phyloP scores from a whole-genome alignment of 1,140 invertebrate genomes.

The Leptinotarsa undecemlineata region DNA sequence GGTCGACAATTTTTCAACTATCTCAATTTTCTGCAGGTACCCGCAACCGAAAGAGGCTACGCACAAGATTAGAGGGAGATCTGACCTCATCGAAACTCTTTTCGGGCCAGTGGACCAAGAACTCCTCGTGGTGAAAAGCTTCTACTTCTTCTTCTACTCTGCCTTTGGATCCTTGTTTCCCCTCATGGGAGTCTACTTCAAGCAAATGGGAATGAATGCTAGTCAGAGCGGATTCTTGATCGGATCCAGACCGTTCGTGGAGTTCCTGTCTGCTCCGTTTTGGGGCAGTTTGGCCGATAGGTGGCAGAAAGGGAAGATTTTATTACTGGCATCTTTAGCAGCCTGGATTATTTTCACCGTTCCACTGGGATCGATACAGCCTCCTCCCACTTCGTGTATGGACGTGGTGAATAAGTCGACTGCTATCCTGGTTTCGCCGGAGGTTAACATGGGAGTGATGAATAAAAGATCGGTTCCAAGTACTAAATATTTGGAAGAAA shows the following conservation, averaged over 20 bases:
- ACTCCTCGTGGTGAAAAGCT: constrained; percentile 90
- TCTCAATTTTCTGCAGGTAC: constrained; percentile 57
- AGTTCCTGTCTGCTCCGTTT: constrained; percentile 96
- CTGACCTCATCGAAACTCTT: constrained; percentile 80
- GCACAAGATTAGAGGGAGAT: constrained; percentile 83
- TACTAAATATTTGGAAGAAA: no score
- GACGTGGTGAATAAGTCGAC: constrained; percentile 74
- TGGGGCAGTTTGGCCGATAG: constrained; percentile 93
- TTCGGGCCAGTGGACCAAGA: constrained; percentile 86
- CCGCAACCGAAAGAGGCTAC: constrained; percentile 85
- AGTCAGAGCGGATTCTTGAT: constrained; percentile 91
- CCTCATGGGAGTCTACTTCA: constrained; percentile 98
- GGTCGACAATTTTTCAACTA: no score
- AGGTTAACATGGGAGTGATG: constrained; percentile 47
- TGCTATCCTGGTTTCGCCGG: constrained; percentile 59
- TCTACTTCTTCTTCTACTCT: constrained; percentile 99
- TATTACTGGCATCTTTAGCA: constrained; percentile 87
- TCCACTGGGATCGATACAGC: constrained; percentile 92
- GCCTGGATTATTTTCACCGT: constrained; percentile 97
- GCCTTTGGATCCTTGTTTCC: constrained; percentile 98
- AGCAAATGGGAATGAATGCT: constrained; percentile 97
- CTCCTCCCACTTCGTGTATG: constrained; percentile 86
- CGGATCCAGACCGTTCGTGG: constrained; percentile 92
- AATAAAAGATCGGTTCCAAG: constrained; percentile 48
- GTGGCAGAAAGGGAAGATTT: constrained; percentile 82